These are phyloP conservation scores for Atrina japonica DNA, from an alignment of 2,888 invertebrate species.

Conservation along the genomic window DNA sequence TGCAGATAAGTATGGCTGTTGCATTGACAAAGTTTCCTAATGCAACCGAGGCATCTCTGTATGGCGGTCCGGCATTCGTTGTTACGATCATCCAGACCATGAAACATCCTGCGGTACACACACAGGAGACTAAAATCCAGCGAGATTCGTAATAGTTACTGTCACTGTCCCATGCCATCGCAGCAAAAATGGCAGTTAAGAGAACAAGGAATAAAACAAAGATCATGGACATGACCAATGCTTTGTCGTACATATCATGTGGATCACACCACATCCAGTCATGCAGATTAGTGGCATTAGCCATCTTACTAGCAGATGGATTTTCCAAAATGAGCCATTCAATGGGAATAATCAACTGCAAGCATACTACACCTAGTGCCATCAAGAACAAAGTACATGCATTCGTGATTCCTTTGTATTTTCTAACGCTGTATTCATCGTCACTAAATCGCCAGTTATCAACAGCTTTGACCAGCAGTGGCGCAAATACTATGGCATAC, in stretches of 20 bases:
- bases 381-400: slow-evolving; percentile 76
- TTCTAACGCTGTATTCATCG: slow-evolving; percentile 53
- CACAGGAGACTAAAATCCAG: slow-evolving; percentile 75
- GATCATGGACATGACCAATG: slow-evolving; percentile 79
- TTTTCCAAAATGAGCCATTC: slow-evolving; percentile 81
- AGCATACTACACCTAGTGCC: slow-evolving; percentile 71
- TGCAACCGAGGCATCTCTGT: slow-evolving; percentile 79
- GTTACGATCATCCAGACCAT: slow-evolving; percentile 80
- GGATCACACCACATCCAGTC: slow-evolving; percentile 76
- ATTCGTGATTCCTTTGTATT: slow-evolving; percentile 72
- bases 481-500: slow-evolving; percentile 81
- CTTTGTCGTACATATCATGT: slow-evolving; percentile 75
- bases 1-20: slow-evolving; percentile 77
- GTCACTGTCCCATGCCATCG: slow-evolving; percentile 79
- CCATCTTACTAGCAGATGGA: slow-evolving; percentile 72
- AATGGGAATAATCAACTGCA: slow-evolving; percentile 80
- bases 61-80: slow-evolving; percentile 73
- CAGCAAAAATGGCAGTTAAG: slow-evolving; percentile 79
- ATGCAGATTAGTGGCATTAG: slow-evolving; percentile 47
- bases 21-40: slow-evolving; percentile 80
- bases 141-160: slow-evolving; percentile 80
- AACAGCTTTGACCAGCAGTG: slow-evolving; percentile 80
- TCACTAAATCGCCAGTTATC: slow-evolving; percentile 80
- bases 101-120: slow-evolving; percentile 77
- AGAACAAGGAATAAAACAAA: slow-evolving; percentile 80